Evolutionary conservation across 2,888 invertebrate species (phyloP), one percentile per base, ranked within the genome.

Genomic region (Diarsia brunnea): DNA sequence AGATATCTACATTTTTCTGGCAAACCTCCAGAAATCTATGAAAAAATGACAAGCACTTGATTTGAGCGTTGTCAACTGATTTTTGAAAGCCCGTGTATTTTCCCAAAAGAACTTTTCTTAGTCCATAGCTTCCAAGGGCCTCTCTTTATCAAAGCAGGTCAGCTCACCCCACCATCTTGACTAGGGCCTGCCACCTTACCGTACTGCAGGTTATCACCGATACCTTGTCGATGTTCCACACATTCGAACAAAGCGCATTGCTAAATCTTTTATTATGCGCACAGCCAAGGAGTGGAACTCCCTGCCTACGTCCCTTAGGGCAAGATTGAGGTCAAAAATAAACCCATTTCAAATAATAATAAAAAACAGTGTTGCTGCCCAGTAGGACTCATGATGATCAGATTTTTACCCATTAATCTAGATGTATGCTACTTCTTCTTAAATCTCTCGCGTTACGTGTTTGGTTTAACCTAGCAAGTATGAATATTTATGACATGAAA

Each of bases 1-100:
- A 85, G 74, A 73, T 83, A 65, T 55, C 4, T 70, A 45, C 1
- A 43, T 78, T 78, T 75, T 74, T 67, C 65, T 73, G 43, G 64
- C 66, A 8, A 10, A 1, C 31, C 21, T 12, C 65, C 63, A 70
- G n/a, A 21, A 43, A 55, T 21, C 12, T 31, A 14, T 58, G 16
- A 1, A 12, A 19, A 12, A 38, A 55, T 27, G 7, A 1, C 64
- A 64, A 66, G 24, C 31, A 14, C 3, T 21, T 66, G 0, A 53
- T 53, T 21, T 66, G 0, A 53, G 47, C 1, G 2, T 72, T 27
- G 0, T 16, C 3, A 19, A 12, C 4, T 7, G 14, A 24, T 71
- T 64, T 45, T 21, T 24, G 16, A 14, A 10, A 38, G 11, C 19
- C 4, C 5, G 7, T 24, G 4, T 24, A 19, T 43, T 24, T 4